These are phyloP conservation scores for Episyrphus balteatus DNA, from an alignment of 1,140 invertebrate species.

Conservation along the genomic window DNA sequence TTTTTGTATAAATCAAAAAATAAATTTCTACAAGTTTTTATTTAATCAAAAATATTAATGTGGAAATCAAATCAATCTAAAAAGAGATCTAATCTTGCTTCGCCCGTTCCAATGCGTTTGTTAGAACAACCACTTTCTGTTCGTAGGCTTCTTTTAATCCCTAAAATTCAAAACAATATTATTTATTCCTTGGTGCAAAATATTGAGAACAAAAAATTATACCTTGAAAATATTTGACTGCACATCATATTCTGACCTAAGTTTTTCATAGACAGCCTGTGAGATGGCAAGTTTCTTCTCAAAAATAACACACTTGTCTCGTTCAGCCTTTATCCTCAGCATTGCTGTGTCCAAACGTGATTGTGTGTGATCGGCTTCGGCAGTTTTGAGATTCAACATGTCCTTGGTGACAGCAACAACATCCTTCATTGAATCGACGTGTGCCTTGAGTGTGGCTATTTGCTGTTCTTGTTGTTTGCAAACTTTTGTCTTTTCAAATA, in stretches of 20 bases:
- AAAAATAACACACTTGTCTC: slow-evolving; percentile 53
- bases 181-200: too few relatives aligned
- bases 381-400: slow-evolving; percentile 60
- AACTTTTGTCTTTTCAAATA: slow-evolving; percentile 57
- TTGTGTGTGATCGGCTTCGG: slow-evolving; percentile 63
- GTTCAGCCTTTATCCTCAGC: slow-evolving; percentile 53
- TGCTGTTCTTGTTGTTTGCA: slow-evolving; percentile 63
- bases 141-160: slow-evolving; percentile 30
- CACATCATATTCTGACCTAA: slow-evolving; percentile 62
- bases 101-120: slow-evolving; percentile 22
- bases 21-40: too few relatives aligned
- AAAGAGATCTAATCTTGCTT: slow-evolving; percentile 6
- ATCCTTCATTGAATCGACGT: slow-evolving; percentile 62
- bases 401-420: slow-evolving; percentile 66
- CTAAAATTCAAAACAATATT: slow-evolving; percentile 6
- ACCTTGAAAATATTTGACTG: slow-evolving; percentile 59
- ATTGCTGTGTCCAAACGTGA: slow-evolving; percentile 59
- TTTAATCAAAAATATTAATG: too few relatives aligned
- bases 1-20: too few relatives aligned
- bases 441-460: slow-evolving; percentile 54
- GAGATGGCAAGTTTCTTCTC: slow-evolving; percentile 57
- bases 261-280: slow-evolving; percentile 54
- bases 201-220: too few relatives aligned
- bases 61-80: too few relatives aligned
- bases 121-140: slow-evolving; percentile 27